A percentile compares a stretch with the other conserved stretches of the same genome.
phyloP scores from a whole-genome alignment of 1,140 invertebrate genomes.

The Acromyrmex heyeri region DNA sequence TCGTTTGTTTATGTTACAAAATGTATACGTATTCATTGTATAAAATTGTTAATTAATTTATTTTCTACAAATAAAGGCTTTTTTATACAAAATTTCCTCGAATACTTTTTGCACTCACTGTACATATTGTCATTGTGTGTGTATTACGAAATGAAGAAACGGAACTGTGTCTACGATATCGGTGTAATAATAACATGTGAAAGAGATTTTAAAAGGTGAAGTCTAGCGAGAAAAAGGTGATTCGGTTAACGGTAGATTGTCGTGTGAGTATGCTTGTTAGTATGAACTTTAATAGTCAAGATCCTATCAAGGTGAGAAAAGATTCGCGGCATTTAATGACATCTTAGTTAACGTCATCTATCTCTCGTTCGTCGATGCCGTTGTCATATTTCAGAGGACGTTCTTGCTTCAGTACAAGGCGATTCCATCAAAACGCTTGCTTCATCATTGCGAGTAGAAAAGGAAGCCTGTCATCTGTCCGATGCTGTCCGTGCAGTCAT shows the following conservation, averaged over 20 bases:
- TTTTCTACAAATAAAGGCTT: too few relatives aligned
- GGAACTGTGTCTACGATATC: not conserved
- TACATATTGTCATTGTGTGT: not conserved
- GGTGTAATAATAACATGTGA: not conserved
- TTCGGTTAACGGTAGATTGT: slow-evolving; percentile 66
- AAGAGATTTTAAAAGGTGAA: slow-evolving; percentile 21
- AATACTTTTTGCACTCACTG: not conserved
- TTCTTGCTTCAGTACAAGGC: slow-evolving; percentile 6
- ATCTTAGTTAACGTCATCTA: not conserved
- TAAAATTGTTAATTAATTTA: too few relatives aligned
- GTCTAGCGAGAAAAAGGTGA: slow-evolving; percentile 48
- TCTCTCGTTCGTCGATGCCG: not conserved
- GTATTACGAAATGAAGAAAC: slow-evolving; percentile 17
- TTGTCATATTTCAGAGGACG: slow-evolving; percentile 25
- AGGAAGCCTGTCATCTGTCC: slow-evolving; percentile 12
- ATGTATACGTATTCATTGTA: too few relatives aligned
- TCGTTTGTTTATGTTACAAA: too few relatives aligned
- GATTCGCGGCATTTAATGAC: slow-evolving; percentile 20
- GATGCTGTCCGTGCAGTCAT: not conserved
- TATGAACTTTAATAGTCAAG: slow-evolving; percentile 41
- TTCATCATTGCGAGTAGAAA: slow-evolving; percentile 32
- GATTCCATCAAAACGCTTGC: not conserved
- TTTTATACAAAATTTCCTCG: too few relatives aligned
- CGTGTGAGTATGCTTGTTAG: slow-evolving; percentile 41
- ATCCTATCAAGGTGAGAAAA: slow-evolving; percentile 15